Percentiles rank a stretch among this genome's conserved stretches.
Evolutionary conservation across 2,888 invertebrate genomes (phyloP).

Genomic region (Drosophila conformis): DNA sequence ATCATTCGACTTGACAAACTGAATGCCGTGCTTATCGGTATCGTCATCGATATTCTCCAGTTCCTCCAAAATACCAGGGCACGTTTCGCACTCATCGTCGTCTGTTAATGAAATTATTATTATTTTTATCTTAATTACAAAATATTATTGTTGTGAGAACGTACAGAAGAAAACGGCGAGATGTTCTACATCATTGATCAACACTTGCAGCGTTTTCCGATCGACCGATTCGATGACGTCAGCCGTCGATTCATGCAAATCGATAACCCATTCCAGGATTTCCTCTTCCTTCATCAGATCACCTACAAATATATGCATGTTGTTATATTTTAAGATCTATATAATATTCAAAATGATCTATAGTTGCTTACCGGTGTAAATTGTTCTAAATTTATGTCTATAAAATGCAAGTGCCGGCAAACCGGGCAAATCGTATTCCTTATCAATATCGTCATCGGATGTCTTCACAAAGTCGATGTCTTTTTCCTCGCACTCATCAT

Average conservation of each 20-base stretch:
- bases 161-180: conserved; percentile 96
- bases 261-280: conserved; percentile 95
- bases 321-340: no score
- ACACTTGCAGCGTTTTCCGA: conserved; percentile 93
- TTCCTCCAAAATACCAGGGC: conserved; percentile 93
- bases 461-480: conserved; percentile 96
- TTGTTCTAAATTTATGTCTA: conserved; percentile 94
- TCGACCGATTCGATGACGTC: conserved; percentile 97
- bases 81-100: conserved; percentile 94
- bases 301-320: conserved; percentile 81
- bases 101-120: conserved; percentile 85
- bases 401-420: conserved; percentile 95
- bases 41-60: conserved; percentile 96
- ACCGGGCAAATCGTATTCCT: conserved; percentile 93
- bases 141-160: conserved; percentile 73
- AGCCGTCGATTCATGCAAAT: conserved; percentile 92
- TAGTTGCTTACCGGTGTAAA: conserved; percentile 88
- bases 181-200: conserved; percentile 95
- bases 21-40: conserved; percentile 95
- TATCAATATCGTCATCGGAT: conserved; percentile 94
- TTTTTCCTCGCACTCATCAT: conserved; percentile 96
- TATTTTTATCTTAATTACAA: not conserved
- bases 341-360: accelerated
- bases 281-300: conserved; percentile 96
- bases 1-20: conserved; percentile 97